A percentile compares a stretch with the other conserved stretches of the same genome.
phyloP scores from a whole-genome alignment of 2,888 invertebrate genomes.

The Xestia xanthographa region DNA sequence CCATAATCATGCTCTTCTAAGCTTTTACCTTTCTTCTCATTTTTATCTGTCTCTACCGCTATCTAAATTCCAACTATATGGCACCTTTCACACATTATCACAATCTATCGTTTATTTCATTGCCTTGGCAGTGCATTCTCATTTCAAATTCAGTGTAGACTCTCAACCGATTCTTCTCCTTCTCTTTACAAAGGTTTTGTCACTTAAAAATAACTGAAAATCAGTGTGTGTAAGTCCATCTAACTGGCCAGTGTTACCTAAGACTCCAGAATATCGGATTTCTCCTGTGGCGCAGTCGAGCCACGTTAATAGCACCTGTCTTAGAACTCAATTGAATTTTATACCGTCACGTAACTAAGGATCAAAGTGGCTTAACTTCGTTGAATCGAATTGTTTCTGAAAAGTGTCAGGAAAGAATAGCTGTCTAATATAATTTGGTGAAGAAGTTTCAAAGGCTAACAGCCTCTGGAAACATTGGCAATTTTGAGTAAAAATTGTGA shows the following conservation, averaged over 20 bases:
- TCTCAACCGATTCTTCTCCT: neutral
- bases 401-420: conserved; percentile 33
- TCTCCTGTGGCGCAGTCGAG: conserved; percentile 11
- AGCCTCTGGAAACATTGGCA: neutral
- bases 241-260: conserved; percentile 1
- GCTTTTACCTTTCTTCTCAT: neutral
- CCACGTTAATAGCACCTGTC: conserved; percentile 51
- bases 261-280: conserved; percentile 27
- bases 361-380: conserved; percentile 43
- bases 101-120: neutral
- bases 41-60: neutral
- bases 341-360: conserved; percentile 48
- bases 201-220: conserved; percentile 1
- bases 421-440: conserved; percentile 8
- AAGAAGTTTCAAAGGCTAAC: conserved; percentile 12
- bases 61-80: neutral
- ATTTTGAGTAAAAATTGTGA: neutral
- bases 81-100: neutral
- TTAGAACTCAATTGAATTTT: conserved; percentile 57
- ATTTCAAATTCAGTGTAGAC: neutral
- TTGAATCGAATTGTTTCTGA: conserved; percentile 44
- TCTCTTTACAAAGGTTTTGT: neutral
- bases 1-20: neutral
- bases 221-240: neutral
- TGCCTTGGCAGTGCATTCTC: neutral